Evolutionary conservation across 2,888 invertebrate species (phyloP).

Genomic region (Hesperia comma): DNA sequence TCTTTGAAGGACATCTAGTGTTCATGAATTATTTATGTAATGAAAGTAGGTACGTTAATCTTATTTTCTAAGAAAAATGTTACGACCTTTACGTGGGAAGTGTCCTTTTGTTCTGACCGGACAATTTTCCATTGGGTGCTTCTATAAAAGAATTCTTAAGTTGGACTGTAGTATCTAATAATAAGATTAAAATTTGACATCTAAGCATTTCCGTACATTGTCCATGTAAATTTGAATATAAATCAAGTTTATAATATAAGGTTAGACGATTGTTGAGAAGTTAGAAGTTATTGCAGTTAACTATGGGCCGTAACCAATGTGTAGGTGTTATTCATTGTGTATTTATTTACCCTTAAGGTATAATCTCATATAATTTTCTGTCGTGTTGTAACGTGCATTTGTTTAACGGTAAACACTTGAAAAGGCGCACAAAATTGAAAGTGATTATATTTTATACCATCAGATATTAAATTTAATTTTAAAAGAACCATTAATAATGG

Average conservation of each 20-base stretch:
- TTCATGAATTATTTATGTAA: too few species aligned
- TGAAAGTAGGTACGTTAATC: too few species aligned
- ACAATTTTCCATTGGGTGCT: neutral
- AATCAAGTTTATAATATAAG: conserved; percentile 11
- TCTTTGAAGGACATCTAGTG: too few species aligned
- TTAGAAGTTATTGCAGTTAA: conserved; percentile 19
- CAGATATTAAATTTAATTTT: too few species aligned
- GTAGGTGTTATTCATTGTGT: conserved; percentile 5
- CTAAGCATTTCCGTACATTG: conserved; percentile 1
- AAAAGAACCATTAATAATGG: too few species aligned
- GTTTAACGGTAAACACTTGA: too few species aligned
- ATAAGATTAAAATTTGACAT: neutral
- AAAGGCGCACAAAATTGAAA: too few species aligned
- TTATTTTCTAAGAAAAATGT: too few species aligned
- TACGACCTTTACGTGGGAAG: too few species aligned
- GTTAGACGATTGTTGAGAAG: conserved; percentile 13
- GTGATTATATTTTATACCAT: too few species aligned
- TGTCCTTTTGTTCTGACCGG: too few species aligned
- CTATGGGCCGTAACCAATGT: conserved; percentile 54
- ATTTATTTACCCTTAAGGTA: neutral
- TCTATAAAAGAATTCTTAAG: neutral
- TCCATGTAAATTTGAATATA: conserved; percentile 16
- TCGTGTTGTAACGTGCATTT: too few species aligned
- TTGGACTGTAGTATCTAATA: neutral
- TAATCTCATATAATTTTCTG: neutral